Base-by-base conservation (phyloP, 64 coral and sea anemone genomes). In the Orbicella faveolata region DNA sequence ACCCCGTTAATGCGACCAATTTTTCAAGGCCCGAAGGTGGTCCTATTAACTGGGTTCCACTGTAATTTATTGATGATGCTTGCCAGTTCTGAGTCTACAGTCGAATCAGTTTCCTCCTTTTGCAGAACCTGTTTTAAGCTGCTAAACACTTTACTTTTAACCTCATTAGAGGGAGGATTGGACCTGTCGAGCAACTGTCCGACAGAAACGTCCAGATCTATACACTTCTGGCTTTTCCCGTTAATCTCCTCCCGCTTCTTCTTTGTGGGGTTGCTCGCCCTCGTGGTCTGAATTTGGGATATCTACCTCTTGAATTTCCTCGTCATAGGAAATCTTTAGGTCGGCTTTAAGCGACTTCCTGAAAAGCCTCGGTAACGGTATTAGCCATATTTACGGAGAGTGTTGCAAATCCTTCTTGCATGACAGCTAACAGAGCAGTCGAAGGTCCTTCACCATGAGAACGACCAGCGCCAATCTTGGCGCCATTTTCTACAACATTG, bases 71-170 rank as follows among this genome's bases (percentile, higher is more conserved):
- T 52, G 12, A 86, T n/a, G 8, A 89, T 39, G 23, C 16, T 78
- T 36, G 75, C 75, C 30, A 89, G 74, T 10, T 89, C 87, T 19
- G 20, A 39, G 74, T 79, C 72, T 15, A 89, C 63, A 6, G 36
- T 63, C 23, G 57, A 55, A 26, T 57, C 75, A 10, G 74, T 62
- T 59, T 89, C 61, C 10, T 68, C 74, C 1, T 54, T 34, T 4
- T 89, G 55, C 23, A 89, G 52, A 21, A 79, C 87, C 36, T 78
- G 75, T 78, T 89, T 79, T 52, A 89, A 77, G 73, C 73, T 89
- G 8, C 76, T 64, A 0, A 67, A 59, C 61, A 76, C 74, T 66
- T 61, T 63, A 20, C 5, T 36, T 75, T 87, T 87, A 9, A 52
- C 72, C 59, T 89, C 87, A 89, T 89, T 78, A 89, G 75, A 89